Percentiles rank a stretch among this genome's conserved stretches.
Evolutionary conservation across 1,140 invertebrate genomes (phyloP).

Genomic region (Kradibia gibbosae): DNA sequence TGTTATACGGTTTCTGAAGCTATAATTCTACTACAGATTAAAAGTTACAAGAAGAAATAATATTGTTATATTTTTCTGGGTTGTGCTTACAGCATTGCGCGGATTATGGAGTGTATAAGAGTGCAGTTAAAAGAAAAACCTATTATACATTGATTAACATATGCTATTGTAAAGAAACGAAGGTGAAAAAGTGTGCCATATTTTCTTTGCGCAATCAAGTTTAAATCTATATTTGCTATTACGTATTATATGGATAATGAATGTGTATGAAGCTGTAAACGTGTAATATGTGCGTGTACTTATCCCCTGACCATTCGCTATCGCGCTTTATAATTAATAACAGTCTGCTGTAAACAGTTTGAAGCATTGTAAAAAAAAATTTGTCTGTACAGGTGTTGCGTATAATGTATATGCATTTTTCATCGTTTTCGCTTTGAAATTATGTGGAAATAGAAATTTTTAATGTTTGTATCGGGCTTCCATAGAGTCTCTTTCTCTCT

Average conservation of each 20-base stretch:
- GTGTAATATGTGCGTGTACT: slow-evolving; percentile 54
- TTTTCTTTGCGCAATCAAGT: slow-evolving; percentile 60
- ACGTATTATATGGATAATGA: slow-evolving; percentile 65
- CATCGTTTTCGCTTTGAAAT: slow-evolving; percentile 23
- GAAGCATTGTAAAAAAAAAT: slow-evolving; percentile 42
- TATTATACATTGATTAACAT: slow-evolving; percentile 52
- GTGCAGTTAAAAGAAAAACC: slow-evolving; percentile 43
- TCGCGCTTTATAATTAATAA: slow-evolving; percentile 49
- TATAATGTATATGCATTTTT: slow-evolving; percentile 43
- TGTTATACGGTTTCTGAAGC: slow-evolving; percentile 31
- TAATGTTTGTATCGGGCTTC: slow-evolving; percentile 48
- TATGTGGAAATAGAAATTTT: slow-evolving; percentile 48
- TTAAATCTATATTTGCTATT: slow-evolving; percentile 70
- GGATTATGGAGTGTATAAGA: slow-evolving; percentile 47
- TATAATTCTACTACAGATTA: slow-evolving; percentile 14
- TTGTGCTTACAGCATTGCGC: slow-evolving; percentile 49
- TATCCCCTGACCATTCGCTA: slow-evolving; percentile 55
- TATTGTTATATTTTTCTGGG: slow-evolving; percentile 50
- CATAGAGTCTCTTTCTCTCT: slow-evolving; percentile 44
- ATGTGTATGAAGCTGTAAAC: slow-evolving; percentile 58
- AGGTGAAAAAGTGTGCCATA: slow-evolving; percentile 59
- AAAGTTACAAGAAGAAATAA: slow-evolving; percentile 23
- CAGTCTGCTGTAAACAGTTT: slow-evolving; percentile 25
- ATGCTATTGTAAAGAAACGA: slow-evolving; percentile 59
- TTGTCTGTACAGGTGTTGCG: slow-evolving; percentile 16